A percentile compares a stretch with the other conserved stretches of the same genome.
Evolutionary conservation across 2,888 invertebrate genomes (phyloP).

Genomic region (Endotricha flammealis): DNA sequence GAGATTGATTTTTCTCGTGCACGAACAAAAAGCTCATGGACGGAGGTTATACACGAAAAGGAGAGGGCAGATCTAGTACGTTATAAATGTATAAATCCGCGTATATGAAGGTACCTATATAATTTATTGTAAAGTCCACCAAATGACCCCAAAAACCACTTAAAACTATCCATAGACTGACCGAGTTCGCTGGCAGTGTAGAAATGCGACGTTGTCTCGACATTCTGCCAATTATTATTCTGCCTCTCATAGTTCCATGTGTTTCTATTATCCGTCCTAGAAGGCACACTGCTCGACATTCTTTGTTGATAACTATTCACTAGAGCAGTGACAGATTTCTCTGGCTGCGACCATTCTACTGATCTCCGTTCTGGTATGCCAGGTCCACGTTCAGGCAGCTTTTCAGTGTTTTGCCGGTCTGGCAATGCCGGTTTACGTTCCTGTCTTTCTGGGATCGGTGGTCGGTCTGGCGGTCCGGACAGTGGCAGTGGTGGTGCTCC

Average conservation of each 20-base stretch:
- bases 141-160: too few species aligned
- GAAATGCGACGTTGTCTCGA: constrained; percentile 59
- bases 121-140: too few species aligned
- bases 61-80: too few species aligned
- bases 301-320: constrained; percentile 67
- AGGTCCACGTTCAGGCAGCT: constrained; percentile 23
- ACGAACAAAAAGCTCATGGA: too few species aligned
- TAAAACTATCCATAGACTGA: too few species aligned
- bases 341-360: constrained; percentile 21
- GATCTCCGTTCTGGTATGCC: constrained; percentile 19
- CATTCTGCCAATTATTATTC: constrained; percentile 33
- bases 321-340: constrained; percentile 55
- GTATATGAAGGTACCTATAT: too few species aligned
- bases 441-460: constrained; percentile 32
- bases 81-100: too few species aligned
- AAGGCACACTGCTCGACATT: constrained; percentile 34
- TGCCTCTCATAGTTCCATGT: constrained; percentile 16
- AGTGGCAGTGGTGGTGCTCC: constrained; percentile 53
- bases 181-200: constrained; percentile 65
- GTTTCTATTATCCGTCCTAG: constrained; percentile 38
- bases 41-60: too few species aligned
- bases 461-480: constrained; percentile 43
- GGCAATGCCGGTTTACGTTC: constrained; percentile 14
- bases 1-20: too few species aligned
- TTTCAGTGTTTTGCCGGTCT: not conserved